These are phyloP conservation scores for Clarias gariepinus DNA, from an alignment of 2,113 vertebrate species.

Conservation along the genomic window DNA sequence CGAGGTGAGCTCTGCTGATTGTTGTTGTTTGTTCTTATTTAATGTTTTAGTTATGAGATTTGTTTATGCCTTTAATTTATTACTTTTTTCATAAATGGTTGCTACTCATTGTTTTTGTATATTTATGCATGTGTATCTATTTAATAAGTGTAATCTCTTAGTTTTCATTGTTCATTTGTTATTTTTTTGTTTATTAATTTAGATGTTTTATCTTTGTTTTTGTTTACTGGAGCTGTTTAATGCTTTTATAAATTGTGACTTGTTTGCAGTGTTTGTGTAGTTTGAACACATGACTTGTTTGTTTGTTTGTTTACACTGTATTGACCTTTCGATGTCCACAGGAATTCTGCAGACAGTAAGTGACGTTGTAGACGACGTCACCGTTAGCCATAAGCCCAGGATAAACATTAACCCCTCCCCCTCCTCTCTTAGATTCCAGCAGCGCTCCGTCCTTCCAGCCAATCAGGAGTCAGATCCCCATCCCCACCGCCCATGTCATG, in stretches of 20 bases:
- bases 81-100: too few relatives aligned
- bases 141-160: not conserved
- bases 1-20: not conserved
- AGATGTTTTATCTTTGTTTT: not conserved
- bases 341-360: too few relatives aligned
- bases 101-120: not conserved
- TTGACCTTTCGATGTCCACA: too few relatives aligned
- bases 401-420: not conserved
- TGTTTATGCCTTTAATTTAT: not conserved
- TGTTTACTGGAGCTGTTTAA: not conserved
- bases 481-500: conserved; percentile 98
- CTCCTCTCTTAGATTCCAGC: conserved; percentile 75
- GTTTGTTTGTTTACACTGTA: not conserved
- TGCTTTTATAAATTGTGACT: not conserved
- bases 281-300: not conserved
- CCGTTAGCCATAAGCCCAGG: too few relatives aligned
- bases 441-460: conserved; percentile 89
- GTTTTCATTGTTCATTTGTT: not conserved
- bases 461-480: conserved; percentile 89
- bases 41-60: not conserved
- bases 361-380: too few relatives aligned
- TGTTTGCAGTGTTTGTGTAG: not conserved
- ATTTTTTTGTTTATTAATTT: not conserved
- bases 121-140: not conserved
- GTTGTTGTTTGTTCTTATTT: not conserved